Evolutionary conservation across 2,888 invertebrate species (phyloP).

Genomic region (Leptura quadrifasciata): DNA sequence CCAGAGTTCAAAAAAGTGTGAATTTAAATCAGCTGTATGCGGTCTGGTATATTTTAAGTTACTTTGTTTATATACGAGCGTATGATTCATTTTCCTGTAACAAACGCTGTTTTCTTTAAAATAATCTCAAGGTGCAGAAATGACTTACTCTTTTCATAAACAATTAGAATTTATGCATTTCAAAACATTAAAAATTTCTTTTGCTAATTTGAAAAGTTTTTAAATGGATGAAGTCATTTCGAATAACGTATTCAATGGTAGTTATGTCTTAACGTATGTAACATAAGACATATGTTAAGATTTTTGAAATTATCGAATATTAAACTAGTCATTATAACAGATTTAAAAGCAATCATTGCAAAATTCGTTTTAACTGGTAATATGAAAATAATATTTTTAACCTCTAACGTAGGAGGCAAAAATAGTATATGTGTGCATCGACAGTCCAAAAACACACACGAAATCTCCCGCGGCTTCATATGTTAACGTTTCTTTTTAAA

Average conservation of each 20-base stretch:
- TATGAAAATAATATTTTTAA: constrained; percentile 33
- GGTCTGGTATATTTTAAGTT: neutral
- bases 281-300: neutral
- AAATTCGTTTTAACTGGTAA: neutral
- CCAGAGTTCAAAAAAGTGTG: neutral
- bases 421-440: constrained; percentile 12
- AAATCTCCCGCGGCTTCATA: constrained; percentile 54
- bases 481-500: constrained; percentile 48
- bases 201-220: neutral
- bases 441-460: neutral
- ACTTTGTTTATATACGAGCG: neutral
- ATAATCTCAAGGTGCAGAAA: too few relatives aligned
- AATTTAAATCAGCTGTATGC: neutral
- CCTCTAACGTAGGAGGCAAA: constrained; percentile 7
- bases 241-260: neutral
- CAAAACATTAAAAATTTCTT: neutral
- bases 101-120: neutral
- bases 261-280: neutral
- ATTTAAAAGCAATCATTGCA: neutral
- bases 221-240: neutral
- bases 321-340: neutral
- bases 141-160: neutral
- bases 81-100: neutral
- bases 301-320: neutral
- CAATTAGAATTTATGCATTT: neutral